Conservation (phyloP, 1,140 invertebrate genomes). For the Philopotamus ludificatus region DNA sequence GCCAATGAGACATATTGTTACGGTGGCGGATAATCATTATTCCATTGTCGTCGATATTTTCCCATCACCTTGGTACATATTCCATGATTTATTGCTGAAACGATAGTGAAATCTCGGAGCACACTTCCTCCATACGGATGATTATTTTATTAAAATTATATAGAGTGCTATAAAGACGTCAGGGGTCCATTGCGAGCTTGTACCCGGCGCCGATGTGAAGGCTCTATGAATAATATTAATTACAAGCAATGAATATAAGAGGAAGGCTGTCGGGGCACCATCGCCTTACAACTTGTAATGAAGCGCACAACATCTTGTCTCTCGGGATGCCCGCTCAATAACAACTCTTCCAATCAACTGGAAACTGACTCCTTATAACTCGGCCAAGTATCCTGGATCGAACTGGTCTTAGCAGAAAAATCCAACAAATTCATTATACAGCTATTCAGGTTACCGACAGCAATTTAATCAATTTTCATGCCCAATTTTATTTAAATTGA, state of each 20-base stretch:
- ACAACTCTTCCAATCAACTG: conserved; percentile 7
- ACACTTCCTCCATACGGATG: neutral
- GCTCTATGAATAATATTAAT: conserved; percentile 35
- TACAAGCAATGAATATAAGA: conserved; percentile 32
- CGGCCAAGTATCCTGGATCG: too few species aligned
- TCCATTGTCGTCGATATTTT: neutral
- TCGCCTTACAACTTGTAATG: conserved; percentile 24
- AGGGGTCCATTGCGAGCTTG: neutral
- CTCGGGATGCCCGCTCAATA: conserved; percentile 13
- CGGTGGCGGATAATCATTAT: neutral
- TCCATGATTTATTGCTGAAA: neutral
- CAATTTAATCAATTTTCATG: too few species aligned
- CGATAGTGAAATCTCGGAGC: neutral
- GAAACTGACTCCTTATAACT: conserved; percentile 3
- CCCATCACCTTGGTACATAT: conserved; percentile 16
- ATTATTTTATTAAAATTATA: conserved; percentile 2
- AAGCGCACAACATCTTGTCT: conserved; percentile 32
- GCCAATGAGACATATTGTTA: neutral
- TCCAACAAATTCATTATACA: too few species aligned
- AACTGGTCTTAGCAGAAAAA: too few species aligned
- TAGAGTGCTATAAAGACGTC: conserved; percentile 24
- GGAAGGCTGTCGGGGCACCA: conserved; percentile 24
- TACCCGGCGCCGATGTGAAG: neutral
- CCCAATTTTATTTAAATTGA: too few species aligned
- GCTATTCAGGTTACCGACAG: too few species aligned